Base-by-base conservation (phyloP, 2,113 vertebrate species). In the Cranoglanis bouderius region DNA sequence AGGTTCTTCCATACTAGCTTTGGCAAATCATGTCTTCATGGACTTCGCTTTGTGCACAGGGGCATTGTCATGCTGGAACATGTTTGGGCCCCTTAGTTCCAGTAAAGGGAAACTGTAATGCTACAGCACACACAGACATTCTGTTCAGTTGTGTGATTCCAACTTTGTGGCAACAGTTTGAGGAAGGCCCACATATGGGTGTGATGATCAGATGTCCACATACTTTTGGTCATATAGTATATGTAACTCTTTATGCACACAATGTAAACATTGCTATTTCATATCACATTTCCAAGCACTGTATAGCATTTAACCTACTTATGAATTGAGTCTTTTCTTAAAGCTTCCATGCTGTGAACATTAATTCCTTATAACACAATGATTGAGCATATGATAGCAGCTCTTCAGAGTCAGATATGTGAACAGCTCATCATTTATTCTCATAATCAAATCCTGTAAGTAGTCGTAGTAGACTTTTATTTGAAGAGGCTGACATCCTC, bases 401-500 rank as follows among this genome's bases (percentile, higher is more conserved):
- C 72, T 38, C 61, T 70, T 75, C 74, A 65, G 70, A 53, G 24
- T 72, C 21, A 3, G 49, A 32, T 38, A 38, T 77, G 26, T 87
- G 46, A 81, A 29, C 24, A 57, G 61, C 55, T 84, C 59, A 57
- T 87, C 49, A 35, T 65, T 87, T 87, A 78, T 87, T 87, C 82
- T 85, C 43, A 72, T 81, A 72, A 67, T 84, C 57, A 85, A 85
- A 85, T 90, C 43, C 59, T 46, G 19, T 74, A 87, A 65, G 72
- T 87, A 53, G 51, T 55, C 26, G 57, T 84, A 61, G 35, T 51
- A 65, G 82, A 85, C 85, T 70, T 81, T 85, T 43, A 19, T 90
- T 53, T 84, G 57, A 87, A 70, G 59, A 85, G n/a, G 24, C 53
- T 81, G 53, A 51, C 63, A 35, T 43, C 85, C 82, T 72, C 8